Evolutionary conservation across 2,888 invertebrate genomes (phyloP).

Genomic region (Octodonta nipae): DNA sequence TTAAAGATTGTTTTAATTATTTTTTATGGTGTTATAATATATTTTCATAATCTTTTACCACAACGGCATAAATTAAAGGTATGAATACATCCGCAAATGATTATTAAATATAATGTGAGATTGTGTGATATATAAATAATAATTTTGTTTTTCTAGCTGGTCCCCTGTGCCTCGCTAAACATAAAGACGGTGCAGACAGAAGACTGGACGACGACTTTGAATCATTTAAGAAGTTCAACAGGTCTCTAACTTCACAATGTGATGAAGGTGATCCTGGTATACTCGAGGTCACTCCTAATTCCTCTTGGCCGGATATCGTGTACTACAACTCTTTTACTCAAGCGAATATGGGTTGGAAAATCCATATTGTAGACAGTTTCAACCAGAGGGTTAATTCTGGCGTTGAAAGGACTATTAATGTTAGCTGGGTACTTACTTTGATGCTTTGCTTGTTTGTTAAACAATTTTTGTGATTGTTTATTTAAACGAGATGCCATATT

Average conservation of each 20-base stretch:
- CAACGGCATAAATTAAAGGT: no score
- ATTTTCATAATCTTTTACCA: no score
- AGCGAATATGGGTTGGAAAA: slow-evolving; percentile 89
- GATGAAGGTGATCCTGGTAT: slow-evolving; percentile 58
- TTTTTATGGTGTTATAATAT: no score
- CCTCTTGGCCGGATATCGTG: slow-evolving; percentile 80
- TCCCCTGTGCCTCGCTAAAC: slow-evolving; percentile 60
- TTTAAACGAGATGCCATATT: slow-evolving; percentile 14
- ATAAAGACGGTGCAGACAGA: slow-evolving; percentile 51
- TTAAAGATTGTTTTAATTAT: no score
- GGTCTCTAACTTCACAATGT: slow-evolving; percentile 58
- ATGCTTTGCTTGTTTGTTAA: slow-evolving; percentile 21
- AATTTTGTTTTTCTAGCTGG: slow-evolving; percentile 55
- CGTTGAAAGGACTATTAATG: neutral
- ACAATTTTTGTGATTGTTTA: slow-evolving; percentile 24
- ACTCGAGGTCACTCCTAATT: slow-evolving; percentile 71
- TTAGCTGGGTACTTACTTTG: neutral
- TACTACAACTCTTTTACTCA: slow-evolving; percentile 90
- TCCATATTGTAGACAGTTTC: slow-evolving; percentile 75
- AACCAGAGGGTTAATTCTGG: slow-evolving; percentile 23
- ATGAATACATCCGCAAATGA: no score
- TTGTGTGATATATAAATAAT: no score
- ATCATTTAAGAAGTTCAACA: slow-evolving; percentile 73
- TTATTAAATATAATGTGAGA: no score
- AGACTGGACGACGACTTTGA: slow-evolving; percentile 65